A percentile compares a stretch with the other conserved stretches of the same genome.
Evolutionary conservation across 92 coral and sea anemone species (phyloP).

Genomic region (Palythoa grandis): DNA sequence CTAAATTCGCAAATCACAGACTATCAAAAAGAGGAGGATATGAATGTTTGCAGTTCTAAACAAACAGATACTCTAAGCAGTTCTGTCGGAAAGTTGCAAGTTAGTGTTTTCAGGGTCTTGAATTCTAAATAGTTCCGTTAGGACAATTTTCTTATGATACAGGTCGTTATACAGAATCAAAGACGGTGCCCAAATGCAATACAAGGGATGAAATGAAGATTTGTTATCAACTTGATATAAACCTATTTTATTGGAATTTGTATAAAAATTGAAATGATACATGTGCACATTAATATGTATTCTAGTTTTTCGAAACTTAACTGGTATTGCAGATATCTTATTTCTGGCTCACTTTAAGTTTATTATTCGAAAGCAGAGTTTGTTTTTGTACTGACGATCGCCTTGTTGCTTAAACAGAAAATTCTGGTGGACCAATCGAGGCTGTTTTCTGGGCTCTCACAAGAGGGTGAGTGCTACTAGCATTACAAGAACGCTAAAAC

Average conservation of each 20-base stretch:
- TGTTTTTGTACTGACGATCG: background rate
- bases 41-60: background rate
- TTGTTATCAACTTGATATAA: no score
- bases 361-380: no score
- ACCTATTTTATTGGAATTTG: no score
- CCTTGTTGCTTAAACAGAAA: slow-evolving; percentile 24
- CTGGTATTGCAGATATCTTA: no score
- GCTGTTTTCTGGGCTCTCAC: slow-evolving; percentile 48
- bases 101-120: background rate
- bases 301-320: no score
- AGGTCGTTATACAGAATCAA: background rate
- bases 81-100: slow-evolving; percentile 7
- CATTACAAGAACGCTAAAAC: background rate
- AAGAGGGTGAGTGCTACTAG: slow-evolving; percentile 41
- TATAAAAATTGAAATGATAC: no score
- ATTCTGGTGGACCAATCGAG: slow-evolving; percentile 49
- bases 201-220: background rate
- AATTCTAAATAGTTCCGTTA: background rate
- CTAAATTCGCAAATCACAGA: background rate
- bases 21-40: background rate
- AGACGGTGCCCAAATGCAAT: background rate
- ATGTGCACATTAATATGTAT: no score
- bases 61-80: background rate
- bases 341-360: no score
- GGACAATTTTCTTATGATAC: background rate